Percentiles rank a stretch among this genome's conserved stretches.
These are phyloP conservation scores for Ormyrus nitidulus DNA, from an alignment of 2,888 invertebrate genomes.

Conservation along the genomic window DNA sequence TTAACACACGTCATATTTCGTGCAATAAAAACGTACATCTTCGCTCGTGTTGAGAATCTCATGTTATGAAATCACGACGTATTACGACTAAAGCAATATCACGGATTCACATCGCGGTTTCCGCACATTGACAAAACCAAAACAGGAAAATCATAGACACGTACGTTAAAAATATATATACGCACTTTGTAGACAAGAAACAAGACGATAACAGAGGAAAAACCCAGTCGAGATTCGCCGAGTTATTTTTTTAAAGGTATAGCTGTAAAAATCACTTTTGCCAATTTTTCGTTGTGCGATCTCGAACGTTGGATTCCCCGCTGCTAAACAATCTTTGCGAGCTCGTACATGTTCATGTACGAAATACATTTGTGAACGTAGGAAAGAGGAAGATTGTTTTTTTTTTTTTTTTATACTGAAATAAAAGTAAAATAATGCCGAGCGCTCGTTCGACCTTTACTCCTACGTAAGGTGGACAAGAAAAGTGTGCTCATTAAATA, in stretches of 20 bases:
- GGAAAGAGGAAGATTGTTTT: constrained; percentile 38
- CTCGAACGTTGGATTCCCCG: constrained; percentile 8
- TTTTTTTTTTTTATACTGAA: constrained; percentile 23
- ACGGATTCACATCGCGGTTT: constrained; percentile 6
- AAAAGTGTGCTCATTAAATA: constrained; percentile 43
- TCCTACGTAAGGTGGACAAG: constrained; percentile 8
- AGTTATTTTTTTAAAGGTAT: background rate
- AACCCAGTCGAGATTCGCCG: constrained; percentile 14
- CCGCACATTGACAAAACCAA: constrained; percentile 13
- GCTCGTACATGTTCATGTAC: constrained; percentile 27
- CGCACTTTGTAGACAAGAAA: background rate
- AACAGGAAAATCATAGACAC: constrained; percentile 13
- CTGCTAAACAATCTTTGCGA: background rate
- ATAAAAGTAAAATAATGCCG: constrained; percentile 21
- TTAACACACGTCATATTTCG: constrained; percentile 28
- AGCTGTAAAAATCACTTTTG: constrained; percentile 9
- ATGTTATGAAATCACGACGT: constrained; percentile 11
- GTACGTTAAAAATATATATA: background rate
- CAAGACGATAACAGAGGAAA: constrained; percentile 20
- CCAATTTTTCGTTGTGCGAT: constrained; percentile 9
- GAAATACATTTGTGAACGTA: constrained; percentile 27
- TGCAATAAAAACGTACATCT: constrained; percentile 36
- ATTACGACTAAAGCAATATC: constrained; percentile 14
- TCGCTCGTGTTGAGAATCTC: constrained; percentile 8
- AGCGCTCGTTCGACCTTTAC: constrained; percentile 18